These are phyloP conservation scores for Callyntrura sp. DNA, from an alignment of 2,888 invertebrate genomes.

Conservation along the genomic window DNA sequence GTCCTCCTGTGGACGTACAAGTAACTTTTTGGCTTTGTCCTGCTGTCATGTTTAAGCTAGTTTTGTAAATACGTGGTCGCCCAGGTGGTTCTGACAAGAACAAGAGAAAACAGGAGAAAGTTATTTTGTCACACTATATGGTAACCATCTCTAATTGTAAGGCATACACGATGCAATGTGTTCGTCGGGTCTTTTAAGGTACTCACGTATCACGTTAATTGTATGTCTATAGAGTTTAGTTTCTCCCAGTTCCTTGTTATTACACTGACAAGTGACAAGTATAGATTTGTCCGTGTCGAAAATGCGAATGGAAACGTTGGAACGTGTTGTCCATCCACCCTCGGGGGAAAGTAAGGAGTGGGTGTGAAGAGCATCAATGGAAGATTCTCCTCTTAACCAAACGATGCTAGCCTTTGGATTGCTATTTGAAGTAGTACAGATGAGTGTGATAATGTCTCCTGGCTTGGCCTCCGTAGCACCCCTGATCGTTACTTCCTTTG, in stretches of 20 bases:
- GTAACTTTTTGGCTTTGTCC: slow-evolving; percentile 95
- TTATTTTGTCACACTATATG: background rate
- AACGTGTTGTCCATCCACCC: slow-evolving; percentile 96
- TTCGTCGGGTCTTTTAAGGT: too few species aligned
- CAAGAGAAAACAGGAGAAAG: background rate
- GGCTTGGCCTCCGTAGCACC: slow-evolving; percentile 96
- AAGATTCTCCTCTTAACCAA: slow-evolving; percentile 91
- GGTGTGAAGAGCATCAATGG: slow-evolving; percentile 79
- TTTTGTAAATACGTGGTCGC: slow-evolving; percentile 93
- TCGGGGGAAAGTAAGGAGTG: slow-evolving; percentile 86
- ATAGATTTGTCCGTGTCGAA: slow-evolving; percentile 91
- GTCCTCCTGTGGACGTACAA: slow-evolving; percentile 97
- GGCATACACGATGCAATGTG: too few species aligned
- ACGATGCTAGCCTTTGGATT: slow-evolving; percentile 92
- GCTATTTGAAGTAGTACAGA: slow-evolving; percentile 95
- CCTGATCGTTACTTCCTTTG: slow-evolving; percentile 94
- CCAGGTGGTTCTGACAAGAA: slow-evolving; percentile 99
- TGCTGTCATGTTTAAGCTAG: slow-evolving; percentile 92
- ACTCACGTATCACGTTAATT: slow-evolving; percentile 97
- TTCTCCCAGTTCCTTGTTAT: slow-evolving; percentile 94
- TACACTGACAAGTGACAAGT: slow-evolving; percentile 96
- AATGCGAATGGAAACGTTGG: slow-evolving; percentile 94
- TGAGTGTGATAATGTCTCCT: slow-evolving; percentile 94
- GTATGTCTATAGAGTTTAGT: slow-evolving; percentile 96
- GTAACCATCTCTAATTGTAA: too few species aligned